Conservation (phyloP, 2,888 invertebrate species). For the Bellardia bayeri region DNA sequence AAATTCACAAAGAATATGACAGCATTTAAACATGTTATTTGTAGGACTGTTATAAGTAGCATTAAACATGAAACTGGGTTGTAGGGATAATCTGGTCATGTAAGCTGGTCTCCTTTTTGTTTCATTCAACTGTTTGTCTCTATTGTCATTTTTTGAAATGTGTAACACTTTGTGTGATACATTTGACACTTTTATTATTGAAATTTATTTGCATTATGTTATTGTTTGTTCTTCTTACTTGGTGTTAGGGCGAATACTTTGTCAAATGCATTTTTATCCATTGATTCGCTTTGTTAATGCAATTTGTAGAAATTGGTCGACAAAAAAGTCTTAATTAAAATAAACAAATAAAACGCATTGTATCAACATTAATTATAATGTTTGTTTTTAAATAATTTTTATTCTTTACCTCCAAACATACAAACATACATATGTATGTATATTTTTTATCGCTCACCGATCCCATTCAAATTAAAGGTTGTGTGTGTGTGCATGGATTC, state of each 20-base stretch:
- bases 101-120: conserved; percentile 27
- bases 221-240: not conserved
- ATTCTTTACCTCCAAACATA: too few relatives aligned
- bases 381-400: not conserved
- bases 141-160: conserved; percentile 49
- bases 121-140: conserved; percentile 33
- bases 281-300: conserved; percentile 11
- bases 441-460: conserved; percentile 8
- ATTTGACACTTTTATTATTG: conserved; percentile 64
- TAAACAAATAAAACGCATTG: conserved; percentile 12
- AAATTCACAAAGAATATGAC: conserved; percentile 58
- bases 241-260: not conserved
- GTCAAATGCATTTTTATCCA: conserved; percentile 13
- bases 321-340: conserved; percentile 43
- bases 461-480: not conserved
- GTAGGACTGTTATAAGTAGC: conserved; percentile 32
- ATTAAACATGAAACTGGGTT: conserved; percentile 31
- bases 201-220: conserved; percentile 30
- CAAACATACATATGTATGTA: too few relatives aligned
- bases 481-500: not conserved
- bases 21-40: conserved; percentile 41
- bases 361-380: conserved; percentile 35
- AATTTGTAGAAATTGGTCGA: conserved; percentile 10
- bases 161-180: conserved; percentile 59
- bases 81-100: conserved; percentile 67